A percentile compares a stretch with the other conserved stretches of the same genome.
These are phyloP conservation scores for Oostethus manadensis DNA, from an alignment of 2,113 vertebrate genomes.

Conservation along the genomic window DNA sequence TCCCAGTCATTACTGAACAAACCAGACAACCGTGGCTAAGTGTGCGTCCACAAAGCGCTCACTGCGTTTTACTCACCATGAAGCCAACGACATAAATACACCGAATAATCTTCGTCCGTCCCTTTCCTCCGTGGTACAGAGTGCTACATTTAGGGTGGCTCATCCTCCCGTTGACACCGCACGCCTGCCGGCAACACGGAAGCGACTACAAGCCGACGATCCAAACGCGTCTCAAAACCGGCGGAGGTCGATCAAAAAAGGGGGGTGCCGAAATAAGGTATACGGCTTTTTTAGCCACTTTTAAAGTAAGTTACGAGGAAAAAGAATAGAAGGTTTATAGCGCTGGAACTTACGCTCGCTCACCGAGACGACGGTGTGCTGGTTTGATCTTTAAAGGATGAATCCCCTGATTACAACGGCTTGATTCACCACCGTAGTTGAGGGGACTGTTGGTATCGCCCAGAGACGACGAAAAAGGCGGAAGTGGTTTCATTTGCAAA, in stretches of 20 bases:
- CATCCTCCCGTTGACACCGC: slow-evolving; percentile 63
- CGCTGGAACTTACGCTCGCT: fast-evolving
- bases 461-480: slow-evolving; percentile 3
- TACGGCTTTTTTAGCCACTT: not conserved
- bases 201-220: slow-evolving; percentile 24
- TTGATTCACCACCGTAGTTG: not conserved
- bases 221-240: not conserved
- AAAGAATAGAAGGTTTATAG: not conserved
- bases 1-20: not conserved
- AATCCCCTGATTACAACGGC: not conserved
- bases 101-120: slow-evolving; percentile 55
- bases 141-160: slow-evolving; percentile 53
- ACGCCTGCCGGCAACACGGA: slow-evolving; percentile 44
- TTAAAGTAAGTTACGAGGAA: fast-evolving
- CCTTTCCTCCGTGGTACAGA: slow-evolving; percentile 38
- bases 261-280: not conserved
- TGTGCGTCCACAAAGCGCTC: not conserved
- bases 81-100: slow-evolving; percentile 77
- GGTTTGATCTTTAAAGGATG: not conserved
- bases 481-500: not conserved
- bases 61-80: slow-evolving; percentile 67
- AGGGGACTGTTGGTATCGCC: slow-evolving; percentile 48
- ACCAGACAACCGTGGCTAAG: not conserved
- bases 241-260: not conserved
- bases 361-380: not conserved